phyloP scores from a whole-genome alignment of 2,113 vertebrate genomes.

The Eurystomus gularis region DNA sequence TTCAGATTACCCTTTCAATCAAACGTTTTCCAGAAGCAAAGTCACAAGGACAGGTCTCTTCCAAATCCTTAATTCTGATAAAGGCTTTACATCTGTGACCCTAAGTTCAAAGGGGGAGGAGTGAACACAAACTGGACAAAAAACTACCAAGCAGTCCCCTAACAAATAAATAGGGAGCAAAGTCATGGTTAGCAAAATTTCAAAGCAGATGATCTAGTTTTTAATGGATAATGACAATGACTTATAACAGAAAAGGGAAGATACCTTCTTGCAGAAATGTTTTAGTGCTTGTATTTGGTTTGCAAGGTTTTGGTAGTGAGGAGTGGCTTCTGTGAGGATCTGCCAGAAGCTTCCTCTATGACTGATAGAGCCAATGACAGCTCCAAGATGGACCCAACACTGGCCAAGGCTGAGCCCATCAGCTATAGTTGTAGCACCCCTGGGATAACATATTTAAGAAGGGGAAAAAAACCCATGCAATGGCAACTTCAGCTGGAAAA shows the following conservation, averaged over 20 bases:
- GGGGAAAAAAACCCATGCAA: not conserved
- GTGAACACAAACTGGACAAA: not conserved
- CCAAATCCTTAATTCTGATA: not conserved
- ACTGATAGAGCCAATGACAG: not conserved
- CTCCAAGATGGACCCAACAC: not conserved
- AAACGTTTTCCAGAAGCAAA: not conserved
- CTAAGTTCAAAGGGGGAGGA: not conserved
- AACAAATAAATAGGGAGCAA: not conserved
- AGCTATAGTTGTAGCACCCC: no score
- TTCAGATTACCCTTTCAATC: constrained; percentile 10
- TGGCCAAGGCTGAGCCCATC: not conserved
- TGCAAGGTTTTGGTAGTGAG: not conserved
- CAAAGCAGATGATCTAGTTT: not conserved
- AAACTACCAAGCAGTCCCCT: not conserved
- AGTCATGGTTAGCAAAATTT: not conserved
- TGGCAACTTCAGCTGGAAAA: not conserved
- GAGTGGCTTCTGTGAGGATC: not conserved
- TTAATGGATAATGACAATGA: not conserved
- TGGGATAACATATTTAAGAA: no score
- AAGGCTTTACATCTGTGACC: not conserved
- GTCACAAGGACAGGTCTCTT: not conserved
- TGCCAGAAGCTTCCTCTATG: not conserved
- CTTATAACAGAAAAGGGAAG: not conserved
- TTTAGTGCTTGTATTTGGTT: not conserved
- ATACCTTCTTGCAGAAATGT: not conserved